Conservation (phyloP, 2,113 vertebrate species). For the Prunella fulvescens region DNA sequence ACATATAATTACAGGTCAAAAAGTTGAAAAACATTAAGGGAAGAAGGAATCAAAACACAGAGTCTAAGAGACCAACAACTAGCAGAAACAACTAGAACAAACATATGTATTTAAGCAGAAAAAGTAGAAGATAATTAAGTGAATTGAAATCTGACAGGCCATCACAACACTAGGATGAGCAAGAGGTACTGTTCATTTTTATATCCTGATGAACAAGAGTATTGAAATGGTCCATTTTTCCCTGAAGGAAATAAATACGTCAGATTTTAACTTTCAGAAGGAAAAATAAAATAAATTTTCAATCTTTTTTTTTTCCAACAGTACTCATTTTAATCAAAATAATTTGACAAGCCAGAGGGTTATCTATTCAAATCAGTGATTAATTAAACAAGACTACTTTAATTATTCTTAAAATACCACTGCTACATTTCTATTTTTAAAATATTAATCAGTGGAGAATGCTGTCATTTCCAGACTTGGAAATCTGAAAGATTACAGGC, state of each 20-base stretch:
- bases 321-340: neutral
- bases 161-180: neutral
- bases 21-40: neutral
- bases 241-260: neutral
- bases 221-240: neutral
- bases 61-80: neutral
- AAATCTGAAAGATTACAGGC: neutral
- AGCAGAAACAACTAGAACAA: neutral
- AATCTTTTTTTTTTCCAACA: neutral
- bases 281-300: neutral
- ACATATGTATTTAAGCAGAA: neutral
- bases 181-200: rapidly evolving
- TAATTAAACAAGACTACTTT: neutral
- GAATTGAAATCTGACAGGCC: neutral
- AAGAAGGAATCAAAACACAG: neutral
- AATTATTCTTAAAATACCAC: neutral
- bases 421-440: neutral
- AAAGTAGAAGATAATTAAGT: neutral
- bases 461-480: neutral
- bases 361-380: neutral
- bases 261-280: neutral
- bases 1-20: neutral
- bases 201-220: neutral
- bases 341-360: neutral
- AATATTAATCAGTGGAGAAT: neutral